Conservation (phyloP, 2,113 vertebrate species). For the Calypte anna region DNA sequence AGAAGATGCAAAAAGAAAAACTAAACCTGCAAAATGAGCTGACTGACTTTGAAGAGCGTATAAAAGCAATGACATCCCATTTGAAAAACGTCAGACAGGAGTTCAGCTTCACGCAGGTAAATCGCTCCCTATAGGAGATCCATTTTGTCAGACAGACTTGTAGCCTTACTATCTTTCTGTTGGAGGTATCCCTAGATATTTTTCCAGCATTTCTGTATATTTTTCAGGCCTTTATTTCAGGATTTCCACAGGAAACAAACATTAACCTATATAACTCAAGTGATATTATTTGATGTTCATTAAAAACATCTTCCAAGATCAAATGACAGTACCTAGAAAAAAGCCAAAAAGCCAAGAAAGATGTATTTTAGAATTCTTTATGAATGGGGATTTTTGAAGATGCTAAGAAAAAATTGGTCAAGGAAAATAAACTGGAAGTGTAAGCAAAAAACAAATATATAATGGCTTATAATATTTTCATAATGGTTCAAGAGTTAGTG, state of each 20-base stretch:
- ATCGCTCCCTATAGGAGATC: rapidly evolving
- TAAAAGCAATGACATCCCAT: slow-evolving; percentile 74
- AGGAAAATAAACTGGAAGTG: background rate
- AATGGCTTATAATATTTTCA: background rate
- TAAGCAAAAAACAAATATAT: background rate
- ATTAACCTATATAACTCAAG: background rate
- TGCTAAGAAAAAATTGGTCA: background rate
- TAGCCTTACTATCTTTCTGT: no score
- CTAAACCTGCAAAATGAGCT: slow-evolving; percentile 75
- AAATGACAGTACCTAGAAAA: background rate
- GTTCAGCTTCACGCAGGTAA: slow-evolving; percentile 85
- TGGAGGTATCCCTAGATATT: rapidly evolving
- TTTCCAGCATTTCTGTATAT: background rate
- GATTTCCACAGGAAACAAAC: background rate
- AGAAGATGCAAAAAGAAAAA: slow-evolving; percentile 77
- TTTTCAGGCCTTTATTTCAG: background rate
- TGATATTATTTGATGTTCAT: background rate
- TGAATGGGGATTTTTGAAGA: background rate
- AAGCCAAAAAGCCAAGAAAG: background rate
- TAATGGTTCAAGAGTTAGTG: background rate
- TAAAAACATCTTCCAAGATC: background rate
- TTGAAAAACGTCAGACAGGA: slow-evolving; percentile 86
- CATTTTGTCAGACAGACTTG: rapidly evolving
- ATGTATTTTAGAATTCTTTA: background rate
- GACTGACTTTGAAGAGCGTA: slow-evolving; percentile 75